A percentile compares a stretch with the other conserved stretches of the same genome.
Evolutionary conservation across 2,113 vertebrate genomes (phyloP).

Genomic region (Phalacrocorax carbo): DNA sequence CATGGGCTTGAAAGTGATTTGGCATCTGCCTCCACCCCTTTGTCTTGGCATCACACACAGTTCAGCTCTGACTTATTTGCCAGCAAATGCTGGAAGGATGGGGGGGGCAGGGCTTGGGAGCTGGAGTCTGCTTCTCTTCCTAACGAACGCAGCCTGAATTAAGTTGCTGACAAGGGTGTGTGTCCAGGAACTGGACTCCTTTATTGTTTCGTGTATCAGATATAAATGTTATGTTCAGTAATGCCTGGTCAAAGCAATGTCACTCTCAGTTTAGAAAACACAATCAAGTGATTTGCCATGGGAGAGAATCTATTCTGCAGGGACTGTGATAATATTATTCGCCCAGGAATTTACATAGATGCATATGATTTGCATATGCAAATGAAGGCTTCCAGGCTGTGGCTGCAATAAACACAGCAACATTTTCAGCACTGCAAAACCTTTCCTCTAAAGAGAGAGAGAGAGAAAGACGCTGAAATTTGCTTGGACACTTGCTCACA

Average conservation of each 20-base stretch:
- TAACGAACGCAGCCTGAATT: not conserved
- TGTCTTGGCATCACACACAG: not conserved
- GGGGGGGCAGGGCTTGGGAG: not conserved
- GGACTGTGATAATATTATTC: slow-evolving; percentile 1
- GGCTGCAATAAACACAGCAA: not conserved
- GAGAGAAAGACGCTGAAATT: not conserved
- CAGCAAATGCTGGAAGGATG: not conserved
- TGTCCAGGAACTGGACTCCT: not conserved
- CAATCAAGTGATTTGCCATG: slow-evolving; percentile 31
- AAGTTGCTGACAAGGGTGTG: not conserved
- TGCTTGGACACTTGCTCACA: not conserved
- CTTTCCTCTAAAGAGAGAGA: not conserved
- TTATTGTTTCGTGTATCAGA: not conserved
- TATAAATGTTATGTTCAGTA: not conserved
- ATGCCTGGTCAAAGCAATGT: not conserved
- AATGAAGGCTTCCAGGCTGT: not conserved
- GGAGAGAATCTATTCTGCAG: not conserved
- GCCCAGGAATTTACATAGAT: not conserved
- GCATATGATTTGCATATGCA: slow-evolving; percentile 46
- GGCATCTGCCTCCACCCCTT: slow-evolving; percentile 15
- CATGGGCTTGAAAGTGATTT: not conserved
- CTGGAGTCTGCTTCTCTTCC: not conserved
- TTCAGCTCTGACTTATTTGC: not conserved
- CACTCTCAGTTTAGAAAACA: not conserved
- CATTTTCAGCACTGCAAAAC: not conserved